These are phyloP conservation scores for Zoanthus sociatus DNA, from an alignment of 92 coral and sea anemone species.

Conservation along the genomic window DNA sequence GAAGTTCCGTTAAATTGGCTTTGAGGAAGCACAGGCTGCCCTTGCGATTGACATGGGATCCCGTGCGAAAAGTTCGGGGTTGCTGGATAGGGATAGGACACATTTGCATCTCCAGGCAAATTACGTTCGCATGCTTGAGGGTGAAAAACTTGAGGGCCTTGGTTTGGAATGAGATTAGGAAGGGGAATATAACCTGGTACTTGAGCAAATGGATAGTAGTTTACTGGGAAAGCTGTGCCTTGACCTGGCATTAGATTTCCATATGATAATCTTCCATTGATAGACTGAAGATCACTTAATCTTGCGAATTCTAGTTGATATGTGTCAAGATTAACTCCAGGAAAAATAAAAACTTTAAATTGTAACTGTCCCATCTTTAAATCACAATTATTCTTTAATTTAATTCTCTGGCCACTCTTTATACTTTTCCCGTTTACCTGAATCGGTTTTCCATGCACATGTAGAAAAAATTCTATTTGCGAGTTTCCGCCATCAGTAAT, in stretches of 20 bases:
- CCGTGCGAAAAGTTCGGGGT: background rate
- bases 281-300: background rate
- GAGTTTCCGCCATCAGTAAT: background rate
- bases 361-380: constrained; percentile 29
- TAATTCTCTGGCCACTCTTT: background rate
- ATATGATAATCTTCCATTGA: background rate
- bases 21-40: background rate
- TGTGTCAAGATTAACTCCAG: background rate
- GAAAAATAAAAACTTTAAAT: constrained; percentile 25
- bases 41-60: background rate
- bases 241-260: background rate
- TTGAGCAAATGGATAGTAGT: background rate
- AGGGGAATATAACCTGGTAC: background rate
- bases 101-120: constrained; percentile 10
- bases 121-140: background rate
- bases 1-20: background rate
- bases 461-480: background rate
- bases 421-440: background rate
- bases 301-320: constrained; percentile 26
- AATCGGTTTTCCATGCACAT: constrained; percentile 17
- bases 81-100: background rate
- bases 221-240: background rate
- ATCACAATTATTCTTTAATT: constrained; percentile 23
- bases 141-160: constrained; percentile 25
- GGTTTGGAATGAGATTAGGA: background rate